Base-by-base conservation (phyloP, 1,140 invertebrate genomes). In the Bombus huntii region DNA sequence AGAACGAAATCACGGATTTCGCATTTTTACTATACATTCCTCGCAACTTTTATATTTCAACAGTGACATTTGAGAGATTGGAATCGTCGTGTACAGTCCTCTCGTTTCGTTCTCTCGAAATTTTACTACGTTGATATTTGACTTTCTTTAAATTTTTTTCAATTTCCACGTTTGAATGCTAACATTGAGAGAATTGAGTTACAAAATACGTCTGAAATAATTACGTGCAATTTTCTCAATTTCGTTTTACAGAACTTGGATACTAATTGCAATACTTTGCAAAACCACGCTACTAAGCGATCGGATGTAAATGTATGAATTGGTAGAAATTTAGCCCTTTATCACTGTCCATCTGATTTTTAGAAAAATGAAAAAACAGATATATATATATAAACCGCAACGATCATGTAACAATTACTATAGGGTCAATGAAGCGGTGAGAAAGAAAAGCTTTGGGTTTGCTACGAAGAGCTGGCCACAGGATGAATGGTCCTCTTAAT, bases 401-500 rank as follows among this genome's bases (percentile, higher is more conserved):
- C 28, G 59, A 62, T 62, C 28, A n/a, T n/a, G 59, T 62, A 62
- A n/a, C 28, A 13, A 62, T 62, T 62, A 62, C 59, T 62, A 34
- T 15, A 66, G 31, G 65, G 8, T 5, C 31, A 66, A 6, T 34
- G 31, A 66, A 15, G 15, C 31, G 5, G n/a, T 10, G 76, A 44
- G 53, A 85, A 71, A 80, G 76, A 78, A 66, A 79, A 53, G 25
- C 65, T 70, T 79, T 22, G 47, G 68, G 71, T 68, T 73, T 85
- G 37, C 42, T 31, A 62, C 75, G 83, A 77, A 81, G 70, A 76
- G 86, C 68, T 73, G 88, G 78, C 85, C 86, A 66, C 57, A 78
- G 86, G 83, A 93, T 92, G 88, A 86, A 93, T 93, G 88, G 87
- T 88, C 89, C 92, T 92, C 92, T 92, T 93, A 92, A 92, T 93